Evolutionary conservation across 2,888 invertebrate species (phyloP).

Genomic region (Lithophane ornitopus): DNA sequence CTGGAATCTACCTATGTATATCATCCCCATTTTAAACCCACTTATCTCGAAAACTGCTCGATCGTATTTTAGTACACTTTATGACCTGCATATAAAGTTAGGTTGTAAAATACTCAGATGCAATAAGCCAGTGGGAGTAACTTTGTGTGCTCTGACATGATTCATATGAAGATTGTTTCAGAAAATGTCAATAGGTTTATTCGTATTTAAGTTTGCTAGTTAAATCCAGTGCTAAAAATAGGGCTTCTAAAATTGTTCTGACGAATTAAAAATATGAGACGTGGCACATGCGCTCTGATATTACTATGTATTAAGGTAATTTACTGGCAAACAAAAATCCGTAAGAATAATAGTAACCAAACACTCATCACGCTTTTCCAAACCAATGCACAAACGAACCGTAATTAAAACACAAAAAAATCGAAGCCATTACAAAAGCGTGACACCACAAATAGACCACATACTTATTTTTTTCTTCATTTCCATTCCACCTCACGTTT

Average conservation of each 20-base stretch:
- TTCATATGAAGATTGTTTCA: not conserved
- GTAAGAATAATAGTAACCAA: not conserved
- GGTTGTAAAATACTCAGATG: slow-evolving; percentile 16
- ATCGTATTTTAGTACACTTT: slow-evolving; percentile 13
- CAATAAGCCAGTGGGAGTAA: not conserved
- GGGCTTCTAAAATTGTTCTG: not conserved
- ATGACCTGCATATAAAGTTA: slow-evolving; percentile 17
- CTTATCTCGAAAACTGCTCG: not conserved
- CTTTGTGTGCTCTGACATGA: not conserved
- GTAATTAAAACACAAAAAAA: slow-evolving; percentile 11
- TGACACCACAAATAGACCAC: slow-evolving; percentile 21
- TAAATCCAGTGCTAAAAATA: not conserved
- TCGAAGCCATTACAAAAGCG: slow-evolving; percentile 14
- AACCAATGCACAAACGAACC: slow-evolving; percentile 7
- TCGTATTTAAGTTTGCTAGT: not conserved
- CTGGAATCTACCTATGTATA: not conserved
- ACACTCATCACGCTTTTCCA: not conserved
- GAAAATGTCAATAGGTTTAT: not conserved
- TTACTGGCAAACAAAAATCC: not conserved
- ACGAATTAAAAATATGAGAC: not conserved
- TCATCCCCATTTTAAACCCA: not conserved
- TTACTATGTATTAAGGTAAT: not conserved
- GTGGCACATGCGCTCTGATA: not conserved
- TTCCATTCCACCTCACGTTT: slow-evolving; percentile 38
- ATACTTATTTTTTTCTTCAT: slow-evolving; percentile 32